These are phyloP conservation scores for Cryptoblepharus egeriae DNA, from an alignment of 2,797 vertebrate species.

Conservation along the genomic window DNA sequence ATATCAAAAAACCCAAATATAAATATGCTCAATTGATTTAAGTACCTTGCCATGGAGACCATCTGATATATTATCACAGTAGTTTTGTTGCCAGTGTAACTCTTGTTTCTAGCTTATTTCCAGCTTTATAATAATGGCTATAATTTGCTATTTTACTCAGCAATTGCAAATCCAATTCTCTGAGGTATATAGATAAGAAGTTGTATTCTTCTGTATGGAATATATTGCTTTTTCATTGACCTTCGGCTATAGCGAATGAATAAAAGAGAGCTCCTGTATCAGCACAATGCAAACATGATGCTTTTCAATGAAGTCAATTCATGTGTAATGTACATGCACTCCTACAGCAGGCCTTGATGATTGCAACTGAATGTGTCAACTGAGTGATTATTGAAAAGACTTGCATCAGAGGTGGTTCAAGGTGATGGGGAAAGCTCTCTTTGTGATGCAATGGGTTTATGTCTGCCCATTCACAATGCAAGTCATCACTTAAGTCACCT, in stretches of 20 bases:
- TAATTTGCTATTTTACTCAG: background rate
- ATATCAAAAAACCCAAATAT: background rate
- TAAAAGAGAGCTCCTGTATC: background rate
- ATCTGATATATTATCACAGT: background rate
- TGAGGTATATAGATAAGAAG: background rate
- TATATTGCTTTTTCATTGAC: background rate
- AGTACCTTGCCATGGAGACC: background rate
- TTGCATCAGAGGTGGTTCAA: too few relatives aligned
- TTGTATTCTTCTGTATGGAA: background rate
- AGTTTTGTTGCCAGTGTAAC: background rate
- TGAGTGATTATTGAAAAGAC: too few relatives aligned
- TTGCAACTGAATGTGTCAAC: too few relatives aligned
- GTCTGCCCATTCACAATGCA: too few relatives aligned
- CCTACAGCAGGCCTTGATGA: too few relatives aligned
- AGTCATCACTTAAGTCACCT: too few relatives aligned
- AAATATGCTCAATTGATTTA: background rate
- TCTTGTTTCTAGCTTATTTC: background rate
- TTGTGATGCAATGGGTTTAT: too few relatives aligned
- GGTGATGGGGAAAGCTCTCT: too few relatives aligned
- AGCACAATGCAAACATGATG: too few relatives aligned
- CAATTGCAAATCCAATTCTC: background rate
- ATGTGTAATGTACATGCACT: too few relatives aligned
- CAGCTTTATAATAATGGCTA: background rate
- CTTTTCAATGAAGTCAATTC: too few relatives aligned
- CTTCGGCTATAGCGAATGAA: background rate